phyloP scores from a whole-genome alignment of 2,113 vertebrate species.

The Anarhynchus alexandrinus region DNA sequence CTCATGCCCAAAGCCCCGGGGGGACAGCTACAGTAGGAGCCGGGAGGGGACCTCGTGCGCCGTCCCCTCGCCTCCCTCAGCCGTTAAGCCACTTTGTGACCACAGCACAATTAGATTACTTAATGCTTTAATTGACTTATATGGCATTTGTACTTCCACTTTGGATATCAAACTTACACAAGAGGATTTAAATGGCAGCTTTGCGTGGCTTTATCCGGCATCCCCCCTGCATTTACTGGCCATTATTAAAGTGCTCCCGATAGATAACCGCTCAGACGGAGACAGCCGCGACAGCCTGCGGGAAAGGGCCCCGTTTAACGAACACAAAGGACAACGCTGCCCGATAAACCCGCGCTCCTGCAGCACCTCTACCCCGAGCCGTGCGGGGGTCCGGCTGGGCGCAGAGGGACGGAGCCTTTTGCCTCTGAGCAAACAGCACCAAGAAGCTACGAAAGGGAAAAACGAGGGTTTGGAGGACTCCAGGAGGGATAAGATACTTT shows the following conservation, averaged over 20 bases:
- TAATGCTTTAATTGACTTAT: conserved; percentile 76
- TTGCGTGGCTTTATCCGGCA: background rate
- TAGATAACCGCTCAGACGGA: background rate
- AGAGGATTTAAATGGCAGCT: conserved; percentile 47
- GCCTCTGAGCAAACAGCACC: background rate
- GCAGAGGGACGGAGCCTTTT: background rate
- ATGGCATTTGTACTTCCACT: conserved; percentile 45
- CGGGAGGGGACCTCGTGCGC: conserved; percentile 40
- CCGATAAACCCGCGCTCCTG: background rate
- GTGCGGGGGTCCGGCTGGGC: background rate
- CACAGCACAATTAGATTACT: conserved; percentile 69
- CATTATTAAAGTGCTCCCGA: background rate
- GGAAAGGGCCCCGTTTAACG: background rate
- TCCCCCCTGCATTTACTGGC: conserved; percentile 8
- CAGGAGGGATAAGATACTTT: background rate
- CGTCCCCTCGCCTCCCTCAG: conserved; percentile 72
- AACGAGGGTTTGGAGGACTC: background rate
- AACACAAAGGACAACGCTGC: background rate
- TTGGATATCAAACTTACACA: conserved; percentile 43
- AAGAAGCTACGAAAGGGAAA: background rate
- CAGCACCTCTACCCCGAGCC: background rate
- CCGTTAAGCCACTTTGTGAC: conserved; percentile 71
- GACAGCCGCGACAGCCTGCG: background rate
- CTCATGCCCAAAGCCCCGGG: conserved; percentile 60
- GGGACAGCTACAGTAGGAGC: conserved; percentile 55